Conservation (phyloP, 2,888 invertebrate genomes). For the Conchocele bisecta region DNA sequence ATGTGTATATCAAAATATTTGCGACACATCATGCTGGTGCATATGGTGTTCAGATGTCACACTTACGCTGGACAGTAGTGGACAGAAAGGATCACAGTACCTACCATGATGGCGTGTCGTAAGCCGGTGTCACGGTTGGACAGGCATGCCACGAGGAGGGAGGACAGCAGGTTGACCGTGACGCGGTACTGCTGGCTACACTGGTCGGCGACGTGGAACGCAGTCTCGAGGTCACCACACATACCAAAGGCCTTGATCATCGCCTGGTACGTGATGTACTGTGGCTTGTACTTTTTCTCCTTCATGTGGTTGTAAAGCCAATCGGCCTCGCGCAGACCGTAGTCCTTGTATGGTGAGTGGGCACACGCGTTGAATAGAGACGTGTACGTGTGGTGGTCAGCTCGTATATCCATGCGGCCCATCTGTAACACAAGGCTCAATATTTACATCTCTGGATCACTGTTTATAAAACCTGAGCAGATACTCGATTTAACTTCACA, state of each 20-base stretch:
- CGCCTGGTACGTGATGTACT: conserved; percentile 91
- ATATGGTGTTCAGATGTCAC: no score
- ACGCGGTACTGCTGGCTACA: conserved; percentile 85
- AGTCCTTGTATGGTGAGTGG: conserved; percentile 87
- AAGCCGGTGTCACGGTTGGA: conserved; percentile 91
- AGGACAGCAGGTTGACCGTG: conserved; percentile 89
- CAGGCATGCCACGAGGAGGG: conserved; percentile 92
- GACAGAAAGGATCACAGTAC: background rate
- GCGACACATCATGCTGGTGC: no score
- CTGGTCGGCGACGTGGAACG: conserved; percentile 93
- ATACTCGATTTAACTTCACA: no score
- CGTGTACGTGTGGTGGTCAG: conserved; percentile 90
- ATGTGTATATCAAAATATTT: no score
- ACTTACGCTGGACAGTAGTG: no score
- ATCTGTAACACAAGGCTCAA: conserved; percentile 84
- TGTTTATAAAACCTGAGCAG: background rate
- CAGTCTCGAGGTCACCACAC: conserved; percentile 90
- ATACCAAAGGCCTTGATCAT: conserved; percentile 96
- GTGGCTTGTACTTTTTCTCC: conserved; percentile 87
- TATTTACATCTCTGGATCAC: background rate
- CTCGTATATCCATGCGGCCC: conserved; percentile 89
- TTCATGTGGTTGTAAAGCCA: conserved; percentile 88
- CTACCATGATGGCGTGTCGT: conserved; percentile 88
- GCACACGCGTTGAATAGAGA: conserved; percentile 95
- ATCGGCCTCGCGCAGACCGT: conserved; percentile 88